Base-by-base conservation (phyloP, 2,888 invertebrate genomes). In the Rhyacophila evoluta region DNA sequence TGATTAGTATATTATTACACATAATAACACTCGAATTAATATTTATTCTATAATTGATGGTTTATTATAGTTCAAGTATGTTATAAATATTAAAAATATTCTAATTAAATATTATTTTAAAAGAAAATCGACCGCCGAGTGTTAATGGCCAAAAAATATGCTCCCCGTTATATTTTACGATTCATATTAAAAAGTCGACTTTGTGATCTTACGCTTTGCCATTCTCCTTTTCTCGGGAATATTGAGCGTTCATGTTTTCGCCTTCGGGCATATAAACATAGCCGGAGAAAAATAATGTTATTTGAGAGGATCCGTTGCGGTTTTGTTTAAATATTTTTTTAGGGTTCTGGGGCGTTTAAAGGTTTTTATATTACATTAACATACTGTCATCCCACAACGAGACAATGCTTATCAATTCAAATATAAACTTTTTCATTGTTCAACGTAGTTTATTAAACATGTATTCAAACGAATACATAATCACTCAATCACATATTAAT, bases 111-210 rank as follows among this genome's bases (percentile, higher is more conserved):
- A n/a, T n/a, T n/a, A n/a, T n/a, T n/a, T n/a, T n/a, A n/a, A n/a
- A n/a, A n/a, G n/a, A n/a, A n/a, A n/a, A n/a, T n/a, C n/a, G 29
- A 4, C 55, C 55, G 55, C 19, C 2, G 55, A 12, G 55, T 55
- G 55, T 55, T 55, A 55, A 55, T 55, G 55, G 55, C 55, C 55
- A 55, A 55, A 55, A 55, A 55, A 55, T 55, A 55, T 55, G 55
- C 55, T 55, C 55, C 55, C 55, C 19, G 55, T 55, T 55, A 55
- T 55, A 55, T 55, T 55, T 55, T 55, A 55, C 55, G 55, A 55
- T 55, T 55, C 55, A 25, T 55, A 55, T 55, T 55, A 55, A 55
- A 55, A 55, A 55, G 55, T 55, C 55, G 55, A 55, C 55, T 55
- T 55, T 55, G 55, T 55, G 55, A 55, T 55, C 55, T 55, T 55